Evolutionary conservation across 2,797 vertebrate genomes (phyloP).

Genomic region (Crocodylus rhombifer): DNA sequence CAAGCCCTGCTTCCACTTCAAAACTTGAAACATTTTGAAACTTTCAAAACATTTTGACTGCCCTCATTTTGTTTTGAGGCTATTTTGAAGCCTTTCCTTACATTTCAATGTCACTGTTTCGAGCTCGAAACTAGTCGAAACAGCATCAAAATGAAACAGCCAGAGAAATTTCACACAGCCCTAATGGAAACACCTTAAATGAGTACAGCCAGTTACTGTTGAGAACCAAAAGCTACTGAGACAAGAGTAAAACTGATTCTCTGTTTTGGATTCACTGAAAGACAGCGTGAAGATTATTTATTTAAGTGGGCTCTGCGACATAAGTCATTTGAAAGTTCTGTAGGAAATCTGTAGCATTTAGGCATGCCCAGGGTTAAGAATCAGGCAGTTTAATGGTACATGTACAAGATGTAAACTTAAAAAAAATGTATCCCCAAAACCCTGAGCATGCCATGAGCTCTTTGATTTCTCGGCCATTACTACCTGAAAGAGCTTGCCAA

Average conservation of each 20-base stretch:
- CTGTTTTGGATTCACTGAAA: neutral
- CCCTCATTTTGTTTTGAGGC: no score
- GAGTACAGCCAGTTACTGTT: no score
- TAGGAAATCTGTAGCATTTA: neutral
- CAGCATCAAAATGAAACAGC: no score
- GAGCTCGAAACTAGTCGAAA: no score
- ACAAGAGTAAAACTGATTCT: neutral
- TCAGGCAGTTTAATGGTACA: neutral
- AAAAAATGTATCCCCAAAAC: neutral
- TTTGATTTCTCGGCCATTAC: neutral
- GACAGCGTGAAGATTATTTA: neutral
- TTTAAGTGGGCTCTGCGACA: neutral
- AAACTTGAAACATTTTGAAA: no score
- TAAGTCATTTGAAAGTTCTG: neutral
- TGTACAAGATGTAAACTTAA: neutral
- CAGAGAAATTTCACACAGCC: no score
- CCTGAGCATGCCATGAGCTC: neutral
- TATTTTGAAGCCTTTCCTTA: no score
- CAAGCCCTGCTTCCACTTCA: no score
- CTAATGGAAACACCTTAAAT: neutral
- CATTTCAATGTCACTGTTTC: no score
- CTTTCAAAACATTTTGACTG: no score
- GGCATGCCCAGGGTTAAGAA: neutral
- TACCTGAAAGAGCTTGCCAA: neutral
- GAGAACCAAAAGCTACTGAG: neutral